phyloP scores from a whole-genome alignment of 2,113 vertebrate species.

The Calyptommatus sinebrachiatus region DNA sequence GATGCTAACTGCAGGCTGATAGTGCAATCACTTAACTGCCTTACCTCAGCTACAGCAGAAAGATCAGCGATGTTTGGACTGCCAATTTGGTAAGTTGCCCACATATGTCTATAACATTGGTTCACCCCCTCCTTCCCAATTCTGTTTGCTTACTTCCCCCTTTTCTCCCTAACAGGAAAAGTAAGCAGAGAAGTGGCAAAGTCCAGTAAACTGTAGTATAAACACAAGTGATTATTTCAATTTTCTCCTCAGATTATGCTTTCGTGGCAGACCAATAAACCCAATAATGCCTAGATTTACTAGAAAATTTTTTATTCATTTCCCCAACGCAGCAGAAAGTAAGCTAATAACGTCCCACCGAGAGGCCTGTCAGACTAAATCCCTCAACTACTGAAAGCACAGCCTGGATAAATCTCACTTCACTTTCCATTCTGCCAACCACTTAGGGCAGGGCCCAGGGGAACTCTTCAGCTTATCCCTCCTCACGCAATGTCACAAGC shows the following conservation, averaged over 20 bases:
- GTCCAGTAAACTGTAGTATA: slow-evolving; percentile 36
- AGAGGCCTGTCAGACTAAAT: slow-evolving; percentile 55
- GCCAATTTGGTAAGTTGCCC: neutral
- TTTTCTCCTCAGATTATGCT: slow-evolving; percentile 60
- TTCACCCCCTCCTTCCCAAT: neutral
- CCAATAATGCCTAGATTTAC: slow-evolving; percentile 60
- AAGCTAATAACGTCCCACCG: slow-evolving; percentile 59
- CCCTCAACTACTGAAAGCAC: slow-evolving; percentile 48
- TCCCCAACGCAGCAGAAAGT: slow-evolving; percentile 58
- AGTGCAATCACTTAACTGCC: neutral
- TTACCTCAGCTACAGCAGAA: accelerated
- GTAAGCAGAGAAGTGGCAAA: neutral
- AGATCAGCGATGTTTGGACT: neutral
- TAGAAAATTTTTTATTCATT: slow-evolving; percentile 58
- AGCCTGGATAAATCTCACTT: slow-evolving; percentile 60
- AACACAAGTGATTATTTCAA: slow-evolving; percentile 50
- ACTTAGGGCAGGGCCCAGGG: slow-evolving; percentile 63
- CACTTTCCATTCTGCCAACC: slow-evolving; percentile 65
- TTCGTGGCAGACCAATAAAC: slow-evolving; percentile 50
- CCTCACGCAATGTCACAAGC: slow-evolving; percentile 69
- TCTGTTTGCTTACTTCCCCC: slow-evolving; percentile 1
- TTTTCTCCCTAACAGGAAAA: neutral
- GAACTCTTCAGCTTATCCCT: slow-evolving; percentile 66
- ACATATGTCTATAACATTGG: neutral
- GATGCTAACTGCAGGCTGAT: accelerated